These are phyloP conservation scores for Cydia strobilella DNA, from an alignment of 1,140 invertebrate species.

Conservation along the genomic window DNA sequence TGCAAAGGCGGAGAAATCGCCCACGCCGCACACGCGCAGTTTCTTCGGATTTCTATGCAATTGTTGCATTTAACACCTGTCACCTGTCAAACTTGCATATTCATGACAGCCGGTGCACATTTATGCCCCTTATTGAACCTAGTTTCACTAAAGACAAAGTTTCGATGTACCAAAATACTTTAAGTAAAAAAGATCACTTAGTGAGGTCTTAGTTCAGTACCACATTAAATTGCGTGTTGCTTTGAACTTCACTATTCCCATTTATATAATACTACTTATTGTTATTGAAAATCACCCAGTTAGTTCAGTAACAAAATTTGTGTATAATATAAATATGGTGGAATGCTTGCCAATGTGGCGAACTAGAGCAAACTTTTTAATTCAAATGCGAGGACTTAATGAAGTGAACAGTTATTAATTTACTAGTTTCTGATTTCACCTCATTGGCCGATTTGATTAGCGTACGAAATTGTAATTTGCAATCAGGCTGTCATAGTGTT, in stretches of 20 bases:
- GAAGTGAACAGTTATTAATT: too few species aligned
- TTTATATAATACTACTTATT: too few species aligned
- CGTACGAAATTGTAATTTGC: neutral
- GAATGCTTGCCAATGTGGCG: too few species aligned
- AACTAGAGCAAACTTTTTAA: too few species aligned
- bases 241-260: too few species aligned
- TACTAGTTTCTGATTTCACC: neutral
- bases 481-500: neutral
- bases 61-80: slow-evolving; percentile 26
- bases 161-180: neutral
- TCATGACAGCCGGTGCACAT: slow-evolving; percentile 21
- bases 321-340: too few species aligned
- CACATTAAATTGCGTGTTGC: too few species aligned
- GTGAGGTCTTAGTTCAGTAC: too few species aligned
- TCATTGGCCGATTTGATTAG: neutral
- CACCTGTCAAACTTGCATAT: slow-evolving; percentile 25
- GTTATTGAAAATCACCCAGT: too few species aligned
- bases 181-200: too few species aligned
- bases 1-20: slow-evolving; percentile 25
- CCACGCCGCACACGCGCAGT: slow-evolving; percentile 3
- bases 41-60: slow-evolving; percentile 27
- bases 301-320: too few species aligned
- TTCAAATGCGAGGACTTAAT: too few species aligned
- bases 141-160: neutral
- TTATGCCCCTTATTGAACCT: slow-evolving; percentile 1